Conservation (phyloP, 2,113 vertebrate species). For the Odobenus rosmarus region DNA sequence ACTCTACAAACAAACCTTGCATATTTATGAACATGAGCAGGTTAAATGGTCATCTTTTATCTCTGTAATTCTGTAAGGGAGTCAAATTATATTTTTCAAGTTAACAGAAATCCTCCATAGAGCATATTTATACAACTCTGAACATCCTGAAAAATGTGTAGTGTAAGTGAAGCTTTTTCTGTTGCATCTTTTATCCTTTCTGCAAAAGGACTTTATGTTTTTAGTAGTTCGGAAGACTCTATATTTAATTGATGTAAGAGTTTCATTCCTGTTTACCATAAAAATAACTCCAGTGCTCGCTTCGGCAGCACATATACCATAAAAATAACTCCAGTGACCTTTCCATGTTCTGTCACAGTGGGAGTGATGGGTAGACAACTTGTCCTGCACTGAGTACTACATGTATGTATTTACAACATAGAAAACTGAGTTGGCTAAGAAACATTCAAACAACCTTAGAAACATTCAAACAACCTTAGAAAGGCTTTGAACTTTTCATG, state of each 20-base stretch:
- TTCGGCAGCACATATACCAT: neutral
- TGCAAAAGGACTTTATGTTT: neutral
- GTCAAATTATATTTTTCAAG: neutral
- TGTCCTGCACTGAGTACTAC: neutral
- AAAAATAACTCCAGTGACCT: constrained; percentile 26
- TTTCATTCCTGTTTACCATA: neutral
- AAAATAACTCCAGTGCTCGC: neutral
- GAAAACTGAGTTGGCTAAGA: neutral
- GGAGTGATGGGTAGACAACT: constrained; percentile 21
- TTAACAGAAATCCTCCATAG: neutral
- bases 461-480: neutral
- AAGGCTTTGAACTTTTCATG: neutral
- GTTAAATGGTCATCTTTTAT: neutral
- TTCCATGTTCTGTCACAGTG: constrained; percentile 10
- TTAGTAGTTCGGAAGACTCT: neutral
- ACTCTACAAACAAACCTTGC: neutral
- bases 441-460: constrained; percentile 4
- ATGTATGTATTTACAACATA: neutral
- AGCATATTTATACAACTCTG: neutral
- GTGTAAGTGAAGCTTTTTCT: neutral
- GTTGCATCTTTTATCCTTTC: neutral
- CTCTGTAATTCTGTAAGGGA: neutral
- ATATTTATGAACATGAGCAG: neutral
- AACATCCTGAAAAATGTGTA: neutral
- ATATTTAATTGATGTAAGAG: neutral